phyloP scores from a whole-genome alignment of 1,140 invertebrate genomes.

The Drosophila subpulchrella region DNA sequence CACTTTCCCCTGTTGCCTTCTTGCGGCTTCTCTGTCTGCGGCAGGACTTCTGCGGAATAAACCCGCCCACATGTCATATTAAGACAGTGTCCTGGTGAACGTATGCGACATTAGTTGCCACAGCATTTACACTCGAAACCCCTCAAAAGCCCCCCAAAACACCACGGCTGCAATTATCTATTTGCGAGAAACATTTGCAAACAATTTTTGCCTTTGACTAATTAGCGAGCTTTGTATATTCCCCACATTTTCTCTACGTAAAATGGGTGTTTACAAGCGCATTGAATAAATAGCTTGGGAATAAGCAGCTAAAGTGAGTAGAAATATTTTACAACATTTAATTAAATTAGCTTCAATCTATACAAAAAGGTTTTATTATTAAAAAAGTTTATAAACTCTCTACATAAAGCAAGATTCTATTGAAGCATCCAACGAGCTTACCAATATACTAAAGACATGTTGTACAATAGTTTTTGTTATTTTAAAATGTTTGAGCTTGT shows the following conservation, averaged over 20 bases:
- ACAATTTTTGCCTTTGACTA: conserved; percentile 46
- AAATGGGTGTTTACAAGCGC: conserved; percentile 13
- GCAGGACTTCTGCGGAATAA: conserved; percentile 27
- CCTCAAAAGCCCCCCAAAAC: neutral
- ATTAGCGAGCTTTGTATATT: conserved; percentile 32
- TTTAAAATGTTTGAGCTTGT: neutral
- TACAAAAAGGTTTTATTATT: too few relatives aligned
- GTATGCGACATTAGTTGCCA: conserved; percentile 76
- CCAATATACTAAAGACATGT: too few relatives aligned
- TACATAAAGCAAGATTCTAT: too few relatives aligned
- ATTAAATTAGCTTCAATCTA: too few relatives aligned
- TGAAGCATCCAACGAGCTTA: too few relatives aligned
- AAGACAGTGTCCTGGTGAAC: conserved; percentile 67
- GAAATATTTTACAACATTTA: too few relatives aligned
- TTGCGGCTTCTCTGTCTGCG: conserved; percentile 67
- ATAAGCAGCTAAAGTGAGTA: neutral
- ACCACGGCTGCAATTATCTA: conserved; percentile 34
- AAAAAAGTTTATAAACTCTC: too few relatives aligned
- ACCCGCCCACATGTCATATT: conserved; percentile 65
- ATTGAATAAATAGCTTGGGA: neutral
- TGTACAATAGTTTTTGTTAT: neutral
- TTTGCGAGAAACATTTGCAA: conserved; percentile 48
- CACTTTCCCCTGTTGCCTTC: conserved; percentile 50
- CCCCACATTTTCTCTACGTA: neutral
- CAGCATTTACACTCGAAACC: conserved; percentile 62